Conservation (phyloP, 2,888 invertebrate species). For the Agrochola lychnidis region DNA sequence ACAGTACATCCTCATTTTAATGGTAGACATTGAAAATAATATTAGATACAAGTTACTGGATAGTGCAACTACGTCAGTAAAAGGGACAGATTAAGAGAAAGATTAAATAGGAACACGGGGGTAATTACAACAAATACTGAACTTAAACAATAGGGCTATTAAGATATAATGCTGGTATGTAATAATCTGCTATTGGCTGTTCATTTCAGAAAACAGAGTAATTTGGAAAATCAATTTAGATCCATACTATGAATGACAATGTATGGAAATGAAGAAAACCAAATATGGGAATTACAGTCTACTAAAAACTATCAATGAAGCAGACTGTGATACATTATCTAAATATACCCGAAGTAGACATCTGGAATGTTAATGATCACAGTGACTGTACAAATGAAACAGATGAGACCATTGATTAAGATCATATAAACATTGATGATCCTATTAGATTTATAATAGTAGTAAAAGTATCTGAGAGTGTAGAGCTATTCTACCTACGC, state of each 20-base stretch:
- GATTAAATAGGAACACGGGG: conserved; percentile 5
- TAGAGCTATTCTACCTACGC: conserved; percentile 51
- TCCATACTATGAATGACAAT: conserved; percentile 58
- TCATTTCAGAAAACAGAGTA: conserved; percentile 18
- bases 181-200: conserved; percentile 67
- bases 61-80: conserved; percentile 60
- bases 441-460: conserved; percentile 38
- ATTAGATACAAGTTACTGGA: conserved; percentile 50
- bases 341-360: conserved; percentile 36
- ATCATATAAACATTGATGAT: conserved; percentile 43
- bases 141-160: conserved; percentile 13
- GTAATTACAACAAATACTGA: conserved; percentile 14
- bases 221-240: conserved; percentile 25
- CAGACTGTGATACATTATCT: conserved; percentile 50
- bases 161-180: conserved; percentile 12
- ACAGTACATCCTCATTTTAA: conserved; percentile 66
- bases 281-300: conserved; percentile 35
- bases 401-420: conserved; percentile 51
- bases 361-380: conserved; percentile 42
- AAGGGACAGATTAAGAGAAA: conserved; percentile 11
- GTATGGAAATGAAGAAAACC: conserved; percentile 45
- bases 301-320: conserved; percentile 31
- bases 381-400: conserved; percentile 45
- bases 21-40: conserved; percentile 58
- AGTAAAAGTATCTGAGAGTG: conserved; percentile 51